Evolutionary conservation across 2,888 invertebrate genomes (phyloP), one percentile per base, ranked within the genome.

Genomic region (Danaus chrysippus): DNA sequence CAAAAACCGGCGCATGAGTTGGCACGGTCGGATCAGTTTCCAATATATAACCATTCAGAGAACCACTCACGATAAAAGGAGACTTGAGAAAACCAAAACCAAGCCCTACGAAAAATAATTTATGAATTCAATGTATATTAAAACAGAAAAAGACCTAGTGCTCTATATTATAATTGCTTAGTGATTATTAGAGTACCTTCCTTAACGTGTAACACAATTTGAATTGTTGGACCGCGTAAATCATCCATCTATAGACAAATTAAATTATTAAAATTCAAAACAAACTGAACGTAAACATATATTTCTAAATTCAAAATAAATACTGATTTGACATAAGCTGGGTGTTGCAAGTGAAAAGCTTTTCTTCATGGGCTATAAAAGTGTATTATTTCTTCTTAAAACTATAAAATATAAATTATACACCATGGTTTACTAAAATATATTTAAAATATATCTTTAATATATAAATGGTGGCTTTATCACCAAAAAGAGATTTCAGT

Each of bases 21-120:
- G 94, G 90, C 1, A 92, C 87, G 10, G 92, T 91, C 12, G 92
- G 90, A 74, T 95, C 94, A 0, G 95, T 94, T 81, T 96, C 94
- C 71, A 94, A 81, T 75, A 93, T 92, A 68, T 93, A 92, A 0
- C 93, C 93, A 84, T 94, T 93, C 3, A 94, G 79, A 49, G 93
- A 93, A 3, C 93, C 94, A 66, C 92, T 91, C 44, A 94, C 89
- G 19, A 92, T 76, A 53, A 93, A 92, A 0, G 93, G 91, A 64
- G 91, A 85, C 59, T 81, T 82, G 66, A 92, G 78, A 75, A 92
- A 92, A 49, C 92, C 92, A 78, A 93, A 93, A 42, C 93, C 92
- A 68, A 91, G 87, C 10, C 93, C 94, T 93, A 57, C 1, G 17
- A 54, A 19, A 15, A 57, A 15, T 43, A 54, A 10, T 10, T 15